Conservation (phyloP, 2,888 invertebrate species). For the Spilosoma lubricipeda region DNA sequence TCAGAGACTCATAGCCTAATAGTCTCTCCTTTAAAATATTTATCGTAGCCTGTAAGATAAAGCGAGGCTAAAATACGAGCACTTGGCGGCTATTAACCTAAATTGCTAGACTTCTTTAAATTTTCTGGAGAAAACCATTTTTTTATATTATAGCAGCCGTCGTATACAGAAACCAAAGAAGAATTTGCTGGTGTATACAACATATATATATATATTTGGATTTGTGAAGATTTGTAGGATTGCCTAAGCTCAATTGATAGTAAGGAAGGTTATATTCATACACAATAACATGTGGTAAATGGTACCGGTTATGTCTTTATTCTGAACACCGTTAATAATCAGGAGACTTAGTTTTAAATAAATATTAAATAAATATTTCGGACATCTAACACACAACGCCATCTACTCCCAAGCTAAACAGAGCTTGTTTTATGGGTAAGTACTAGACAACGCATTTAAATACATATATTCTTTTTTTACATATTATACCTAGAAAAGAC, state of each 20-base stretch:
- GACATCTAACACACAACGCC: no score
- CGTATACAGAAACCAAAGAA: background rate
- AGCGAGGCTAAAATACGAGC: conserved; percentile 4
- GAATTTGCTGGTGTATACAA: background rate
- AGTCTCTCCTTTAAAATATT: conserved; percentile 10
- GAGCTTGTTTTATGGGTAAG: no score
- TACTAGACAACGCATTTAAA: no score
- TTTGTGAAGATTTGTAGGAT: background rate
- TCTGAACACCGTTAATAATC: no score
- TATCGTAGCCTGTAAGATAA: conserved; percentile 8
- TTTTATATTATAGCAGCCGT: background rate
- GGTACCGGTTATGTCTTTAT: no score
- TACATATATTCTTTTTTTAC: no score
- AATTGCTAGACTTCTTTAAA: conserved; percentile 1
- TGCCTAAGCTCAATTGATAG: background rate
- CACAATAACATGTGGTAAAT: no score
- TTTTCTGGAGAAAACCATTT: conserved; percentile 19
- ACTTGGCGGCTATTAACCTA: conserved; percentile 5
- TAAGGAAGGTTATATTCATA: background rate
- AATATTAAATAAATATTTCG: no score
- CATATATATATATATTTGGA: background rate
- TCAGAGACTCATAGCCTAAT: conserved; percentile 3
- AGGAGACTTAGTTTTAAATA: no score
- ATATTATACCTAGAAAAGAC: no score
- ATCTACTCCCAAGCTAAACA: no score